These are phyloP conservation scores for Crossocerus cetratus DNA, from an alignment of 2,888 invertebrate species.

Conservation along the genomic window DNA sequence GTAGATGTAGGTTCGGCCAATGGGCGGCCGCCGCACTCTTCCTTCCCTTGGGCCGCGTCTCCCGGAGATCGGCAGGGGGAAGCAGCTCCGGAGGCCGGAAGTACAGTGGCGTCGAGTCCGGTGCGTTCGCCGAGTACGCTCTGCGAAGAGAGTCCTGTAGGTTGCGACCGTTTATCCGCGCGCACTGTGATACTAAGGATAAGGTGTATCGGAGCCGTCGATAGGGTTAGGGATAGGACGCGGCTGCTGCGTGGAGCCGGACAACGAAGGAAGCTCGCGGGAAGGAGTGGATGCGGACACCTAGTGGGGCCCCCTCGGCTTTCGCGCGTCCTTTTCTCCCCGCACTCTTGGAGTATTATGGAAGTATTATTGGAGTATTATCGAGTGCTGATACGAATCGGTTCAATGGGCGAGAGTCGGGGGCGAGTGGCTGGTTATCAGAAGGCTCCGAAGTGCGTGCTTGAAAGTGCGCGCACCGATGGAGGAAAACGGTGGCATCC, in stretches of 20 bases:
- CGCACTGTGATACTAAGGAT: conserved; percentile 30
- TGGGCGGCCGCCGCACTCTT: background rate
- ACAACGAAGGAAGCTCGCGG: background rate
- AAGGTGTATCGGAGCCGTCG: conserved; percentile 2
- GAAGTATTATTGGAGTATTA: too few relatives aligned
- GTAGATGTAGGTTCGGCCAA: background rate
- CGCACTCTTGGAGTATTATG: background rate
- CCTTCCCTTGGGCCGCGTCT: background rate
- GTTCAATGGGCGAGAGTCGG: too few relatives aligned
- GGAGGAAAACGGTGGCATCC: too few relatives aligned
- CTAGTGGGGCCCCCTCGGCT: background rate
- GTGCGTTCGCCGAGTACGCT: background rate
- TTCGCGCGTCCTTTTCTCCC: background rate
- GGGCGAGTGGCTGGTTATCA: too few relatives aligned
- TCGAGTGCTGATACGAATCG: too few relatives aligned
- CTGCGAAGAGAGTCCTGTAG: conserved; percentile 12
- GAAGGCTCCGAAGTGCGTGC: too few relatives aligned
- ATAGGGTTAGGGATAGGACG: background rate
- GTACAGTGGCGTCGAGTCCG: background rate
- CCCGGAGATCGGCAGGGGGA: background rate
- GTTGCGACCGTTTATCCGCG: conserved; percentile 8
- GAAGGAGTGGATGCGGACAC: background rate
- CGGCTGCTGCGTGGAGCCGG: background rate
- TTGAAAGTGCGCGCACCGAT: too few relatives aligned
- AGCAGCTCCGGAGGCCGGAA: too few relatives aligned